These are phyloP conservation scores for Bombus fervidus DNA, from an alignment of 1,140 invertebrate species.

Conservation along the genomic window DNA sequence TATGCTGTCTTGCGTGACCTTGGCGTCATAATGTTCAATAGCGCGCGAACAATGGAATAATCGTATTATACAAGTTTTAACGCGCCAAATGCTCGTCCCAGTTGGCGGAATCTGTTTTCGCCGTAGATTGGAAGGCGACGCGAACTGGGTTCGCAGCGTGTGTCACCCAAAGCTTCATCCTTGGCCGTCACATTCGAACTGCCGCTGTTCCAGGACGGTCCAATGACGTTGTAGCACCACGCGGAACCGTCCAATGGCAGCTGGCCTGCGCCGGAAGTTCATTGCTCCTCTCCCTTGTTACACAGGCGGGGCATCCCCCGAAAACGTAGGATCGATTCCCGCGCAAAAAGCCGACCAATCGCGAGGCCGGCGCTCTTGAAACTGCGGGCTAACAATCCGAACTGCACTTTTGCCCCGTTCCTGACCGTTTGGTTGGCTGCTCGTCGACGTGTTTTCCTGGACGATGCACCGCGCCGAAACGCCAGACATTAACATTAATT, in stretches of 20 bases:
- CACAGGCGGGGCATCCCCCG: slow-evolving; percentile 50
- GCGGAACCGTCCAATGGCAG: slow-evolving; percentile 1
- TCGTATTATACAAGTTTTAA: not conserved
- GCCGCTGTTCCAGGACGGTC: not conserved
- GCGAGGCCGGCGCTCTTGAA: slow-evolving; percentile 13
- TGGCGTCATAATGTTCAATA: not conserved
- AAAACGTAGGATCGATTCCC: slow-evolving; percentile 69
- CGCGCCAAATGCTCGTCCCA: not conserved
- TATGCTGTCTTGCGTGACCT: not conserved
- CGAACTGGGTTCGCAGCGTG: not conserved
- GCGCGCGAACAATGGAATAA: not conserved
- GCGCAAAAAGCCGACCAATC: slow-evolving; percentile 68
- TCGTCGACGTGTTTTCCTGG: slow-evolving; percentile 17
- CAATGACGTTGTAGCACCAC: not conserved
- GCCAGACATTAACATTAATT: slow-evolving; percentile 39
- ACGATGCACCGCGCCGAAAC: slow-evolving; percentile 10
- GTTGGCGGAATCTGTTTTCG: not conserved
- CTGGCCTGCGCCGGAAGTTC: slow-evolving; percentile 23
- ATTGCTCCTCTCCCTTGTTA: not conserved
- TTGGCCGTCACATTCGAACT: slow-evolving; percentile 44
- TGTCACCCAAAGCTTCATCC: slow-evolving; percentile 11
- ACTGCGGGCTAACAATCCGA: slow-evolving; percentile 45
- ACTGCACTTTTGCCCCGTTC: slow-evolving; percentile 30
- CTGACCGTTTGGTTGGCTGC: slow-evolving; percentile 20
- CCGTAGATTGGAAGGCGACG: not conserved